A percentile compares a stretch with the other conserved stretches of the same genome.
Evolutionary conservation across 2,888 invertebrate genomes (phyloP).

Genomic region (Caenorhabditis zanzibari): DNA sequence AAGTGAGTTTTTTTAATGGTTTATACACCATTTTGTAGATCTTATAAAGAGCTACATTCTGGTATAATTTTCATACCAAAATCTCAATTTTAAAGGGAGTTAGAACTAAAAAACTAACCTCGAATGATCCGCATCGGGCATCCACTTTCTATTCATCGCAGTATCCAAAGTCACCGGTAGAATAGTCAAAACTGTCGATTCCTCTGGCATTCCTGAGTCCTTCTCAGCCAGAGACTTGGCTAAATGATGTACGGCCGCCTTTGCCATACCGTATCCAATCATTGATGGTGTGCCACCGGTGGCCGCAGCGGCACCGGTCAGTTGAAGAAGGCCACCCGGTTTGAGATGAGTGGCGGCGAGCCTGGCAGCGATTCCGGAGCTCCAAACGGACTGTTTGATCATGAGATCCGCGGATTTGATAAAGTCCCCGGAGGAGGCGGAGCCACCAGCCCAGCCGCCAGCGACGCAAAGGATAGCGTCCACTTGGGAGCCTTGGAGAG

Average conservation of each 20-base stretch:
- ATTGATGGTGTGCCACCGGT: slow-evolving; percentile 84
- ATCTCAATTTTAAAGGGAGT: too few relatives aligned
- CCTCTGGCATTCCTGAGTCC: slow-evolving; percentile 89
- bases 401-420: slow-evolving; percentile 93
- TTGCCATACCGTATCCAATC: slow-evolving; percentile 86
- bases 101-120: slow-evolving; percentile 84
- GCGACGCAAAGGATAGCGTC: slow-evolving; percentile 91
- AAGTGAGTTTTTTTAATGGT: too few relatives aligned
- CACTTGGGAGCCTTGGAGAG: slow-evolving; percentile 59
- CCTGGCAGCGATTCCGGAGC: slow-evolving; percentile 87
- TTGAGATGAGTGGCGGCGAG: slow-evolving; percentile 92
- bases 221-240: slow-evolving; percentile 86
- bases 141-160: slow-evolving; percentile 98
- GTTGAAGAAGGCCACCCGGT: slow-evolving; percentile 92
- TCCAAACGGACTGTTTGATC: slow-evolving; percentile 96
- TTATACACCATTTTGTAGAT: too few relatives aligned
- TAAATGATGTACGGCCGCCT: slow-evolving; percentile 95
- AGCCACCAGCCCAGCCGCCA: slow-evolving; percentile 92
- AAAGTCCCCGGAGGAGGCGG: slow-evolving; percentile 87
- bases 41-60: too few relatives aligned
- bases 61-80: too few relatives aligned
- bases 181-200: slow-evolving; percentile 83
- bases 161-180: slow-evolving; percentile 92
- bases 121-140: slow-evolving; percentile 94
- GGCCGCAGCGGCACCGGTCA: slow-evolving; percentile 97